Percentiles rank a stretch among this genome's conserved stretches.
phyloP scores from a whole-genome alignment of 2,113 vertebrate genomes.

The Phainopepla nitens region DNA sequence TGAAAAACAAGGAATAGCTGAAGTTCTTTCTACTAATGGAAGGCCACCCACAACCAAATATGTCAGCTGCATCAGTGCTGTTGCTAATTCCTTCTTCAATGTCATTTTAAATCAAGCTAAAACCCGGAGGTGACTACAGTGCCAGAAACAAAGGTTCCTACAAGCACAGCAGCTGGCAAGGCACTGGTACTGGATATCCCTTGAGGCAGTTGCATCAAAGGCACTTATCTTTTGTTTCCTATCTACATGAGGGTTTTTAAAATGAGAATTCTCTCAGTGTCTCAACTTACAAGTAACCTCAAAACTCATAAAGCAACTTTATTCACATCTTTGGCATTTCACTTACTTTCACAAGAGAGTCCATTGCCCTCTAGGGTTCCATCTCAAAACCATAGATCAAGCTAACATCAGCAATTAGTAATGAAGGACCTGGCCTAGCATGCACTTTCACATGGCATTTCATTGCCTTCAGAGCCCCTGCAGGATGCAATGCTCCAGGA shows the following conservation, averaged over 20 bases:
- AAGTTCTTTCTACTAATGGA: background rate
- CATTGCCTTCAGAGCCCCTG: background rate
- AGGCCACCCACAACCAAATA: background rate
- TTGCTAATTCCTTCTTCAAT: constrained; percentile 3
- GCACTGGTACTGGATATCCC: background rate
- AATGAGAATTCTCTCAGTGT: background rate
- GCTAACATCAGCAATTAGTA: background rate
- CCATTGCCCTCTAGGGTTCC: background rate
- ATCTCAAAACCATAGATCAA: background rate
- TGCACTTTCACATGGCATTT: background rate
- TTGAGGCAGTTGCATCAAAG: background rate
- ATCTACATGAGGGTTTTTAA: background rate
- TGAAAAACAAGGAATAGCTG: background rate
- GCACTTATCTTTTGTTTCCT: background rate
- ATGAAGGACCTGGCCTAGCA: background rate
- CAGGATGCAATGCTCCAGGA: background rate
- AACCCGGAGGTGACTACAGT: background rate
- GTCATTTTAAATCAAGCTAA: background rate
- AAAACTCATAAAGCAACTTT: background rate
- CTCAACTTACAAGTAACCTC: background rate
- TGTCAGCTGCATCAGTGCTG: background rate
- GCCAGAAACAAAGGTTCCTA: background rate
- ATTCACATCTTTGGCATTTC: background rate
- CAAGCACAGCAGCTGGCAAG: background rate
- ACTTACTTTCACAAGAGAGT: background rate